Evolutionary conservation across 2,113 vertebrate genomes (phyloP).

Genomic region (Calyptommatus sinebrachiatus): DNA sequence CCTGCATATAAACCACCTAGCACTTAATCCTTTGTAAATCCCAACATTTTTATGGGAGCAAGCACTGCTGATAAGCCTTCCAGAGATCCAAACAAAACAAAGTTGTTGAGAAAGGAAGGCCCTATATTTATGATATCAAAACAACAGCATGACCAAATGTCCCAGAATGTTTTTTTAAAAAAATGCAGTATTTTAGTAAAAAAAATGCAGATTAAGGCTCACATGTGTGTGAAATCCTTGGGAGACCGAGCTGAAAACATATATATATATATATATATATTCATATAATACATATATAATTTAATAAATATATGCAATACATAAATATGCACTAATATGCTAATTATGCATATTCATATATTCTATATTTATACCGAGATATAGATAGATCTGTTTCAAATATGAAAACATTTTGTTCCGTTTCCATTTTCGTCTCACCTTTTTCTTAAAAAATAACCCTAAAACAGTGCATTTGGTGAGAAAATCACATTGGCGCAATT

Average conservation of each 20-base stretch:
- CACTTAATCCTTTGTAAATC: neutral
- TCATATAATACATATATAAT: slow-evolving; percentile 39
- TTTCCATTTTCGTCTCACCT: slow-evolving; percentile 51
- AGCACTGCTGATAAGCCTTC: neutral
- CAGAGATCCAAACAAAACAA: slow-evolving; percentile 50
- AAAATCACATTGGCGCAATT: slow-evolving; percentile 39
- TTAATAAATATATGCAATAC: slow-evolving; percentile 30
- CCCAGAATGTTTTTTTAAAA: slow-evolving; percentile 24
- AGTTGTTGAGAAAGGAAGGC: slow-evolving; percentile 30
- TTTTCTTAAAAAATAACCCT: slow-evolving; percentile 38
- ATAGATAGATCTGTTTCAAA: slow-evolving; percentile 55
- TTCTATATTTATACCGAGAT: slow-evolving; percentile 39
- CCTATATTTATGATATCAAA: slow-evolving; percentile 53
- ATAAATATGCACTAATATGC: slow-evolving; percentile 30
- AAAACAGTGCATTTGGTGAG: slow-evolving; percentile 44
- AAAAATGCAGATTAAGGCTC: slow-evolving; percentile 71
- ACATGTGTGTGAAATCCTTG: slow-evolving; percentile 60
- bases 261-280: slow-evolving; percentile 41
- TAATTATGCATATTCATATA: slow-evolving; percentile 37
- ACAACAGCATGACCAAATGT: slow-evolving; percentile 33
- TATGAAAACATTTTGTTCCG: slow-evolving; percentile 58
- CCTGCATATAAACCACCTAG: neutral
- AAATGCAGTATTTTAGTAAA: slow-evolving; percentile 19
- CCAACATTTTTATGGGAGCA: neutral
- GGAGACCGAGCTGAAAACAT: slow-evolving; percentile 64